Conservation (phyloP, 2,113 vertebrate species). For the Murina feae region DNA sequence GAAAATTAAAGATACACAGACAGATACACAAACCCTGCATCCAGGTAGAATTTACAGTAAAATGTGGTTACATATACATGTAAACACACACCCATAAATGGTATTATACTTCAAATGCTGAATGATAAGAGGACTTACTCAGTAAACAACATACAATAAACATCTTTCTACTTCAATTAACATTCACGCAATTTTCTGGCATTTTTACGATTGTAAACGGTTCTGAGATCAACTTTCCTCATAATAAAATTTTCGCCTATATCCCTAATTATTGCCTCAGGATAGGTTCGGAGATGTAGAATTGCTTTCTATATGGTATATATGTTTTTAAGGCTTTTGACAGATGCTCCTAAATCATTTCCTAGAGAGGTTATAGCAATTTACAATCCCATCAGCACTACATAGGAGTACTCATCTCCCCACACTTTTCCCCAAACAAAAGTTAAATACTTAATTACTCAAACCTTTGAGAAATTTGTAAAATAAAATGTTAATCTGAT, state of each 20-base stretch:
- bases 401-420: background rate
- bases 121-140: background rate
- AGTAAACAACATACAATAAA: background rate
- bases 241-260: background rate
- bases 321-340: background rate
- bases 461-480: conserved; percentile 4
- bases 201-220: conserved; percentile 11
- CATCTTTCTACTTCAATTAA: conserved; percentile 16
- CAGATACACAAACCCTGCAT: background rate
- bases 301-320: background rate
- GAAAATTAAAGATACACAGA: background rate
- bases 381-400: background rate
- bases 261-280: background rate
- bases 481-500: background rate
- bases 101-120: background rate
- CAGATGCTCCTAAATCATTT: background rate
- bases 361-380: background rate
- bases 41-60: background rate
- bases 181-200: background rate
- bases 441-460: background rate
- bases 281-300: background rate
- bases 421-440: background rate
- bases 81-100: background rate
- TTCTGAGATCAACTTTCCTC: background rate
- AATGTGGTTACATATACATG: background rate